A percentile compares a stretch with the other conserved stretches of the same genome.
These are phyloP conservation scores for Psophia crepitans DNA, from an alignment of 2,113 vertebrate species.

Conservation along the genomic window DNA sequence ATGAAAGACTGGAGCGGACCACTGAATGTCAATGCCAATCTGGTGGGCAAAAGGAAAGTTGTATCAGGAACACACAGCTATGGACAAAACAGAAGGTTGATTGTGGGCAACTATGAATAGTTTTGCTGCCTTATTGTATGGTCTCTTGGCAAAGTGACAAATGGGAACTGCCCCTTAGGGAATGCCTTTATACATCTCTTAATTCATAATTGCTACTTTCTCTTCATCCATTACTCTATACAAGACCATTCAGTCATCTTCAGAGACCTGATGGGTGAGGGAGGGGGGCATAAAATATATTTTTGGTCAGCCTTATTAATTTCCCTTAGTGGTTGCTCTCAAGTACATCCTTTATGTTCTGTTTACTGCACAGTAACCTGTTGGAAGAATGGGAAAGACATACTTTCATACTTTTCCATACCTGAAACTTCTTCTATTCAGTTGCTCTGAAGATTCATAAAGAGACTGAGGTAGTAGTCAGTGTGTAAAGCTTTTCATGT, in stretches of 20 bases:
- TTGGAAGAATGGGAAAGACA: neutral
- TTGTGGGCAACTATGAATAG: constrained; percentile 34
- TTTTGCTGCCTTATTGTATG: constrained; percentile 61
- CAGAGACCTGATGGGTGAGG: neutral
- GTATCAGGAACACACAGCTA: constrained; percentile 48
- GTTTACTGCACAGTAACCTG: constrained; percentile 21
- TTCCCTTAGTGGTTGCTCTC: constrained; percentile 25
- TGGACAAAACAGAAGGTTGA: constrained; percentile 52
- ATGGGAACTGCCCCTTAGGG: constrained; percentile 13
- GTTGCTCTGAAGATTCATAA: constrained; percentile 14
- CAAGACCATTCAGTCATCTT: neutral
- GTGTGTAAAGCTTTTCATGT: constrained; percentile 27
- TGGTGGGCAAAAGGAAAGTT: constrained; percentile 46
- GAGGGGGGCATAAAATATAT: neutral
- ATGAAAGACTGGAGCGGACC: constrained; percentile 78
- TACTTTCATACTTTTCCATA: neutral
- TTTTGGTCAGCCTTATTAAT: neutral
- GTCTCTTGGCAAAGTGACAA: constrained; percentile 43
- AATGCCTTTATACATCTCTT: constrained; percentile 57
- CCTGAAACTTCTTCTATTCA: constrained; percentile 14
- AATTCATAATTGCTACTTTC: constrained; percentile 55
- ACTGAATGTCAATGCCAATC: constrained; percentile 50
- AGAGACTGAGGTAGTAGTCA: constrained; percentile 35
- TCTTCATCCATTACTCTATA: constrained; percentile 5
- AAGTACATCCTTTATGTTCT: neutral